Evolutionary conservation across 2,888 invertebrate genomes (phyloP), one percentile per base, ranked within the genome.

Genomic region (Trilocha varians): DNA sequence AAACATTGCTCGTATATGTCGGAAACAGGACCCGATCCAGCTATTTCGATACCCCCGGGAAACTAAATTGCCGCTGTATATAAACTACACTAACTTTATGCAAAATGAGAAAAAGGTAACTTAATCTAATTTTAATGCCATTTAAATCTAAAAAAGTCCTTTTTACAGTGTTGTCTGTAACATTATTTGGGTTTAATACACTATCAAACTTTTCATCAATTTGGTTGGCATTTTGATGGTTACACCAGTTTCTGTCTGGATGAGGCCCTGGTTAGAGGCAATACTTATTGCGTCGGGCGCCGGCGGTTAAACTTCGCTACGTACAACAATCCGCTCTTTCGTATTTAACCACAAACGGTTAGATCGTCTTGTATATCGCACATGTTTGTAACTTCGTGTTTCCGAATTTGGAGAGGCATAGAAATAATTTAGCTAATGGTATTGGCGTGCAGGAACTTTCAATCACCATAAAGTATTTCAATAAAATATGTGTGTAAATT

Each of bases 281-380:
- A 78, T 76, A 77, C 73, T 64, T 67, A 70, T 63, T 66, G 63
- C 57, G 62, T 53, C 63, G 65, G 62, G 69, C 64, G 65, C 56
- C 55, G 48, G 75, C 63, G 77, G 78, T 78, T 72, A 69, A 79
- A 78, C 73, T 76, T 74, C 61, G 57, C 68, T 59, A 57, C 57
- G 66, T 68, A 78, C 78, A 79, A 59, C 70, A 71, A 70, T 77
- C 64, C 65, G 75, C 78, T 78, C 76, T 79, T 77, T 76, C 74
- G 72, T 74, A 70, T 78, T 75, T 70, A 77, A 76, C 76, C 76
- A 67, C 64, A 57, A 44, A 62, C 48, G 68, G 71, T 69, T 65
- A 57, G 56, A 64, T 67, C 59, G 57, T 67, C 61, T 65, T 68
- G 62, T 61, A 51, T 47, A 46, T 45, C 44, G 43, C 38, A 41